phyloP scores from a whole-genome alignment of 2,113 vertebrate species.

The Mugil cephalus region DNA sequence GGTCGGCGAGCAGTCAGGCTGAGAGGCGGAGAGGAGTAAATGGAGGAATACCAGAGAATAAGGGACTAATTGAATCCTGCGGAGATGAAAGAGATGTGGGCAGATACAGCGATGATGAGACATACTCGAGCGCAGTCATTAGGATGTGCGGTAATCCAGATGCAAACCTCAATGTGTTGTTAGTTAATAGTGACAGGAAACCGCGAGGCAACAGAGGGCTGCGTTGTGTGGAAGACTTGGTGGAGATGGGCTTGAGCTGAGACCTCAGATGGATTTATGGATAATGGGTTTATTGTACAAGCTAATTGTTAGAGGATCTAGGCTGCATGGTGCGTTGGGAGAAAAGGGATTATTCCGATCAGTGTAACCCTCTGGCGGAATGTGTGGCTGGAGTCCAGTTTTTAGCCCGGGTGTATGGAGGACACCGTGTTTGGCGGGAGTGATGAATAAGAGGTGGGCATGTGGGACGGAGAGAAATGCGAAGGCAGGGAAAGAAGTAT shows the following conservation, averaged over 20 bases:
- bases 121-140: slow-evolving; percentile 16
- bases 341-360: slow-evolving; percentile 69
- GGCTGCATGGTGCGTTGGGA: slow-evolving; percentile 50
- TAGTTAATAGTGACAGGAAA: slow-evolving; percentile 42
- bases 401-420: slow-evolving; percentile 12
- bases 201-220: slow-evolving; percentile 29
- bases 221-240: slow-evolving; percentile 33
- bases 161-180: slow-evolving; percentile 52
- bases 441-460: slow-evolving; percentile 25
- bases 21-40: slow-evolving; percentile 4
- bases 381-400: slow-evolving; percentile 57
- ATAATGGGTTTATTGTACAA: slow-evolving; percentile 72
- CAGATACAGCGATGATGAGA: slow-evolving; percentile 20
- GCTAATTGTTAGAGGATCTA: slow-evolving; percentile 73
- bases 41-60: not conserved
- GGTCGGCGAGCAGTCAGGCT: slow-evolving; percentile 22
- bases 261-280: slow-evolving; percentile 69
- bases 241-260: slow-evolving; percentile 31
- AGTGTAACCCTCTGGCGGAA: slow-evolving; percentile 53
- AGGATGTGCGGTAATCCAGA: slow-evolving; percentile 31
- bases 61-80: slow-evolving; percentile 28
- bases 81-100: slow-evolving; percentile 39
- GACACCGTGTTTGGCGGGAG: slow-evolving; percentile 25
- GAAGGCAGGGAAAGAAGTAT: slow-evolving; percentile 3
- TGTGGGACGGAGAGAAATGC: slow-evolving; percentile 9